phyloP scores from a whole-genome alignment of 2,888 invertebrate species.

The Pristionchus arcanus region DNA sequence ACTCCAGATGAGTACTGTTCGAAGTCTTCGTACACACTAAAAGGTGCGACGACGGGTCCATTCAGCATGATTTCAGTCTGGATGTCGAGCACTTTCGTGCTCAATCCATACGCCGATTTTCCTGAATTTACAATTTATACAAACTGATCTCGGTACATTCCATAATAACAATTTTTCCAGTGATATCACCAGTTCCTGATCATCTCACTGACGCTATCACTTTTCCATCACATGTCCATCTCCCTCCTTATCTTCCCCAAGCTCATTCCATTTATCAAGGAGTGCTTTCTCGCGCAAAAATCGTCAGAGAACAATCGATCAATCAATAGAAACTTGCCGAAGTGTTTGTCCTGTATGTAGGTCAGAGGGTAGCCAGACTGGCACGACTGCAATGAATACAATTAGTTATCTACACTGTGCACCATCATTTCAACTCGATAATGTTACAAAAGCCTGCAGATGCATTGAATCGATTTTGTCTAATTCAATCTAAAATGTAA shows the following conservation, averaged over 20 bases:
- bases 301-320: neutral
- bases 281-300: neutral
- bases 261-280: neutral
- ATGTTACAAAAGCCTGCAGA: neutral
- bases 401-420: neutral
- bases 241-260: neutral
- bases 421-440: neutral
- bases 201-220: neutral
- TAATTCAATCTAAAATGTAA: too few relatives aligned
- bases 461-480: too few relatives aligned
- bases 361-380: conserved; percentile 61
- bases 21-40: conserved; percentile 71
- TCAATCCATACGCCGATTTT: conserved; percentile 73
- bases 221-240: conserved; percentile 24
- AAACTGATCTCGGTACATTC: neutral
- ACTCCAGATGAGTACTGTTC: conserved; percentile 67
- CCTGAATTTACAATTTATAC: conserved; percentile 55
- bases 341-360: conserved; percentile 66
- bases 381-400: conserved; percentile 57
- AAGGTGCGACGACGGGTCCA: conserved; percentile 71
- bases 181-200: neutral
- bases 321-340: conserved; percentile 55
- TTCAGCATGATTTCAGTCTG: conserved; percentile 84
- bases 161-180: neutral
- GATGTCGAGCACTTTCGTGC: conserved; percentile 70